Evolutionary conservation across 2,888 invertebrate species (phyloP), one percentile per base, ranked within the genome.

Genomic region (Drosophila meridiana): DNA sequence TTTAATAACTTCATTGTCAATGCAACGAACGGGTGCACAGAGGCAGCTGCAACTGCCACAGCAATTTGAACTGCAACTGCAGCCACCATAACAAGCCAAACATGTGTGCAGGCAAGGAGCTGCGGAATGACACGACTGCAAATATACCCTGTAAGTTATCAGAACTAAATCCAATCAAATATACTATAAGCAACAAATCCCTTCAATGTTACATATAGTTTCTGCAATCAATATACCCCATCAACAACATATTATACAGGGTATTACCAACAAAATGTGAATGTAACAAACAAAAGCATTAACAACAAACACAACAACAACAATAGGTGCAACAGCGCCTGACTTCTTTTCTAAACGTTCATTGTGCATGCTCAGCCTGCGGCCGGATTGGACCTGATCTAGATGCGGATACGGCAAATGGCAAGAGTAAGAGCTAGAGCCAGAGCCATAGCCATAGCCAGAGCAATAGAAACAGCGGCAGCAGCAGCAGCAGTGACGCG

Each of bases 1-100:
- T 86, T 88, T 87, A 87, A 87, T 88, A 87, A 88, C 88, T 87
- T 87, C 87, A 88, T 87, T 87, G 86, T 88, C 88, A 88, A 82
- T 86, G 86, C 85, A 87, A 79, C 87, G 61, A 79, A 68, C 78
- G 75, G 71, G 53, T 81, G 85, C 76, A 76, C 69, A 75, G 48
- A 66, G 40, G 36, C 50, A 43, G 55, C 62, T 45, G 38, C 65
- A 26, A 63, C 47, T 34, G 20, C 50, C 42, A 38, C 66, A 45
- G 32, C 71, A 45, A 66, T 30, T 34, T 40, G 42, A 50, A 48
- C 45, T 47, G 59, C 63, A 47, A 38, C 72, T 50, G 60, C 67
- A 52, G 43, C 63, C 32, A 68, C 9, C 47, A 59, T 61, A 65
- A 34, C 60, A 63, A 40, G n/a, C 34, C 30, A 66, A 55, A 50